Conservation (phyloP, 2,888 invertebrate species). For the Caenorhabditis auriculariae region DNA sequence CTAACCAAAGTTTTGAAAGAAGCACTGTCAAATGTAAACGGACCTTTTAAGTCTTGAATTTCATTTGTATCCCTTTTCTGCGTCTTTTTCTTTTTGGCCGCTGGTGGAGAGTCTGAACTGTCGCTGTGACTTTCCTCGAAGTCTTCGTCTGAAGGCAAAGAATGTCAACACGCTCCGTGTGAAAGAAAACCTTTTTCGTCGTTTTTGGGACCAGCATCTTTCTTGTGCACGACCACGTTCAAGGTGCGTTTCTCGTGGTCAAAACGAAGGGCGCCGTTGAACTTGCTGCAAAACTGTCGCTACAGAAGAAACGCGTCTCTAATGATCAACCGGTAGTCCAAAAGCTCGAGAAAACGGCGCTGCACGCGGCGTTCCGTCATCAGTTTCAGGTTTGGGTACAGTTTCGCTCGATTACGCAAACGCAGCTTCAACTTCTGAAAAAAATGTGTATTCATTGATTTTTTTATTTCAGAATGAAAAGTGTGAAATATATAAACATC, state of each 20-base stretch:
- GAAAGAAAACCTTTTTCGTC: too few relatives aligned
- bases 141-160: too few relatives aligned
- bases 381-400: slow-evolving; percentile 27
- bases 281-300: slow-evolving; percentile 8
- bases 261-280: slow-evolving; percentile 23
- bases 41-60: too few relatives aligned
- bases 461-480: background rate
- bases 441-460: background rate
- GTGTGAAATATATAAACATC: background rate
- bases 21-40: too few relatives aligned
- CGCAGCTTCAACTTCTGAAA: slow-evolving; percentile 3
- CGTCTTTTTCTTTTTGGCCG: too few relatives aligned
- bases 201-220: slow-evolving; percentile 10
- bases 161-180: too few relatives aligned
- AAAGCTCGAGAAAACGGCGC: slow-evolving; percentile 28
- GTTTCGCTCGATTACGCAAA: slow-evolving; percentile 7
- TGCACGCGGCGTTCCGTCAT: slow-evolving; percentile 31
- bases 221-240: slow-evolving; percentile 20
- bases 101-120: too few relatives aligned
- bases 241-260: slow-evolving; percentile 20
- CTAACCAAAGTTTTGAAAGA: too few relatives aligned
- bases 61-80: too few relatives aligned
- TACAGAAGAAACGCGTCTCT: background rate
- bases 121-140: too few relatives aligned
- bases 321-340: slow-evolving; percentile 12